Evolutionary conservation across 2,888 invertebrate genomes (phyloP), one percentile per base, ranked within the genome.

Genomic region (Pristionchus arcanus): DNA sequence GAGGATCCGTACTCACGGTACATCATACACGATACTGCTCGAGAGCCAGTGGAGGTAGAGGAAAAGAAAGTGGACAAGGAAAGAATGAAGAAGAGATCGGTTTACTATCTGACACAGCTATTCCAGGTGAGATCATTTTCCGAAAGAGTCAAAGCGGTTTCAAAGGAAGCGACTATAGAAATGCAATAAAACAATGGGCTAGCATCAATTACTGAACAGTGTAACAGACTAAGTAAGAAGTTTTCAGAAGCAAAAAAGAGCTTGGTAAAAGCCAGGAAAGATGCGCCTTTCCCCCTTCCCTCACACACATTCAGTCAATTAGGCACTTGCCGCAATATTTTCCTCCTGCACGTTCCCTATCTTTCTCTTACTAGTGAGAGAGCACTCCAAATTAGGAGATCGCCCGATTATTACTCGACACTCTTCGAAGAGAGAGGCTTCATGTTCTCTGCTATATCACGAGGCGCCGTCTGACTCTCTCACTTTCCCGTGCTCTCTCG

Each of bases 41-140:
- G 55, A 0, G 42, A 53, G 25, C 25, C 25, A 21, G 25, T 37
- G 7, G 86, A 86, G 16, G 66, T 28, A 25, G 86, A 86, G 15
- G 87, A 53, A 28, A 49, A n/a, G 25, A 68, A 68, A 49, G 53
- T 42, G 42, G 31, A 87, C 37, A 53, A n/a, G 55, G 87, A 87
- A 68, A 66, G n/a, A 19, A 87, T 37, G 74, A 88, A 77, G 68
- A 87, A 87, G 68, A 19, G 87, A 66, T 53, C 66, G 11, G 53
- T 87, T 16, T 87, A 42, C 68, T 87, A 87, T 49, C 68, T 87
- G 25, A 87, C 66, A 42, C 87, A 87, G 68, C 49, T 87, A 28
- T 87, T 87, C 31, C 87, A 87, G 31, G 87, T 87, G 25, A n/a
- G 19, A n/a, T n/a, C n/a, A n/a, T n/a, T n/a, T n/a, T n/a, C n/a